phyloP scores from a whole-genome alignment of 1,140 invertebrate species.

The Pygmarrhopalites habei region DNA sequence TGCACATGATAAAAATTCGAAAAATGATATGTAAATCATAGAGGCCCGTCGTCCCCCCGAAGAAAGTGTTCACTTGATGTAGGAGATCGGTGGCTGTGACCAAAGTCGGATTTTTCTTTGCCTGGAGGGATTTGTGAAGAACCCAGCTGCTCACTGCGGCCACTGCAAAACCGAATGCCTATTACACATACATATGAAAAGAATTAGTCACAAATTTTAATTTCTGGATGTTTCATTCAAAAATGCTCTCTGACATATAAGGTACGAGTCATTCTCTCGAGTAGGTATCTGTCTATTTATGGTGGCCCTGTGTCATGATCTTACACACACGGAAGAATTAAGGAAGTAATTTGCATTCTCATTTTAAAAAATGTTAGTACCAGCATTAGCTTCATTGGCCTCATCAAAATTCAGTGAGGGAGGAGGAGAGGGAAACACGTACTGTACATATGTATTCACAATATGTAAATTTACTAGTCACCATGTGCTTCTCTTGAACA shows the following conservation, averaged over 20 bases:
- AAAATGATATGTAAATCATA: slow-evolving; percentile 38
- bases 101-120: slow-evolving; percentile 31
- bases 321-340: too few species aligned
- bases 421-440: not conserved
- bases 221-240: not conserved
- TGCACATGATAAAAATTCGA: slow-evolving; percentile 32
- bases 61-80: slow-evolving; percentile 37
- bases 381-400: not conserved
- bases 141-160: slow-evolving; percentile 28
- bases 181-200: not conserved
- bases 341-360: too few species aligned
- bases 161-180: slow-evolving; percentile 23
- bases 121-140: slow-evolving; percentile 33
- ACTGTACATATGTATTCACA: not conserved
- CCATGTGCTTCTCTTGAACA: not conserved
- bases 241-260: not conserved
- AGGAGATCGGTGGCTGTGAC: slow-evolving; percentile 29
- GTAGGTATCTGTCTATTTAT: not conserved
- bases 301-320: not conserved
- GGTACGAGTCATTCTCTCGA: not conserved
- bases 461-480: not conserved
- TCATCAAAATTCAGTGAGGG: not conserved
- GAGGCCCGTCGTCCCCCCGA: slow-evolving; percentile 31
- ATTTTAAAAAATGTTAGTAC: not conserved
- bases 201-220: not conserved